These are phyloP conservation scores for Goniozus legneri DNA, from an alignment of 1,140 invertebrate species.

Conservation along the genomic window DNA sequence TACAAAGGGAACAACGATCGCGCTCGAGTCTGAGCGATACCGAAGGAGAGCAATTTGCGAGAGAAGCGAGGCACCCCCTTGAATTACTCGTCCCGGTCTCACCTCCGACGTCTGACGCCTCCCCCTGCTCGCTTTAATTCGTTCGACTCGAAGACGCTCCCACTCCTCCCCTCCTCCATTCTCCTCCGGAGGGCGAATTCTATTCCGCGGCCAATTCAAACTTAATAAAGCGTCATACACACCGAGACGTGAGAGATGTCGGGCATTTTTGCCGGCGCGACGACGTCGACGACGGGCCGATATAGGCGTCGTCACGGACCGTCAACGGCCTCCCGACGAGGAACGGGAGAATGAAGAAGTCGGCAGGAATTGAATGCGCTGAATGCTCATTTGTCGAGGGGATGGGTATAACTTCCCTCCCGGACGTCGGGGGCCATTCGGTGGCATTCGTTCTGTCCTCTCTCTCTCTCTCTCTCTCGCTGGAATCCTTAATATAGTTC, in stretches of 20 bases:
- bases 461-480: too few relatives aligned
- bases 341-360: background rate
- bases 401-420: too few relatives aligned
- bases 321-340: too few relatives aligned
- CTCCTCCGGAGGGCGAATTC: conserved; percentile 24
- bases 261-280: conserved; percentile 30
- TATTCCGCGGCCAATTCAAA: conserved; percentile 44
- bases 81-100: conserved; percentile 2
- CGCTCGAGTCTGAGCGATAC: background rate
- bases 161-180: background rate
- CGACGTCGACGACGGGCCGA: conserved; percentile 2
- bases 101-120: background rate
- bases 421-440: too few relatives aligned
- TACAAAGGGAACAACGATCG: background rate
- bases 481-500: too few relatives aligned
- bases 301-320: too few relatives aligned
- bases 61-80: conserved; percentile 1
- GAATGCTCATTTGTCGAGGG: conserved; percentile 53
- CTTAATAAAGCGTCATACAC: conserved; percentile 51
- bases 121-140: conserved; percentile 17
- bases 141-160: conserved; percentile 8
- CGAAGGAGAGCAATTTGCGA: conserved; percentile 24
- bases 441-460: too few relatives aligned
- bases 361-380: conserved; percentile 42
- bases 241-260: conserved; percentile 11